A percentile compares a stretch with the other conserved stretches of the same genome.
Conservation (phyloP, 2,888 invertebrate species). For the Buathra laborator region DNA sequence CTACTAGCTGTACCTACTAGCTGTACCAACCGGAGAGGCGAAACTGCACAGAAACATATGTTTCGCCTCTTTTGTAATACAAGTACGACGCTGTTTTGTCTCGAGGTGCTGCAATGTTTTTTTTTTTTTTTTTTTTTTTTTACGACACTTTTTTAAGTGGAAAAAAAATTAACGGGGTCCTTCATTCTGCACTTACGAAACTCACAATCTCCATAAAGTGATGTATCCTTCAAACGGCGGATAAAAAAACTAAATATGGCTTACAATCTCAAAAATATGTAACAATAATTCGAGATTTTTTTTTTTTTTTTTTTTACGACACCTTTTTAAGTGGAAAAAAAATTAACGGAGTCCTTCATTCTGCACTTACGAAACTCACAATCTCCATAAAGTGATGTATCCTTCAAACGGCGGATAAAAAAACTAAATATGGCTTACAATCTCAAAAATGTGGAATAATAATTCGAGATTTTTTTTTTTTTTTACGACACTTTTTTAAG, state of each 20-base stretch:
- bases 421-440: not conserved
- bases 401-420: not conserved
- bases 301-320: not conserved
- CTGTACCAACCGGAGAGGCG: not conserved
- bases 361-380: not conserved
- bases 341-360: not conserved
- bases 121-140: not conserved
- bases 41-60: constrained; percentile 5
- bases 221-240: not conserved
- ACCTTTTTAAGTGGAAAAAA: not conserved
- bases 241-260: not conserved
- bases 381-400: not conserved
- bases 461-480: not conserved
- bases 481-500: not conserved
- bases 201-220: not conserved
- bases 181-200: not conserved
- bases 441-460: not conserved
- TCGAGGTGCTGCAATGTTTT: constrained; percentile 6
- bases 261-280: not conserved
- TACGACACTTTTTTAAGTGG: not conserved
- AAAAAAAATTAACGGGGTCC: not conserved
- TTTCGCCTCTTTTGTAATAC: constrained; percentile 3
- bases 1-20: constrained; percentile 5
- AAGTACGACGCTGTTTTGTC: not conserved
- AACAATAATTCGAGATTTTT: not conserved